phyloP scores from a whole-genome alignment of 2,113 vertebrate genomes.

The Corvus hawaiiensis region DNA sequence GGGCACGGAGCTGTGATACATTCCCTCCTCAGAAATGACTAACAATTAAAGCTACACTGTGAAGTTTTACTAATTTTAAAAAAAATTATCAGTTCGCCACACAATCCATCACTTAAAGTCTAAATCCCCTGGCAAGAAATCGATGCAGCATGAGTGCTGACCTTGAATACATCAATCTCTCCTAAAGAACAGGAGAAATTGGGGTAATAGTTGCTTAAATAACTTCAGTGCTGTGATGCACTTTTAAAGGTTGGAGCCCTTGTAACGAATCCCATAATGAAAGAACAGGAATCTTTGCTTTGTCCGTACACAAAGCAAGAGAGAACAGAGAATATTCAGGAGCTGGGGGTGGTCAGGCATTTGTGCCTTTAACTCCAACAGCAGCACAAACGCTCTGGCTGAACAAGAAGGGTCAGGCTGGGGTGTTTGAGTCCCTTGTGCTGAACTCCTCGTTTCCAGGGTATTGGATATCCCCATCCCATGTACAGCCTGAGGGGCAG shows the following conservation, averaged over 20 bases:
- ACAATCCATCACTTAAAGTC: not conserved
- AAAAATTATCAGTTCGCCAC: not conserved
- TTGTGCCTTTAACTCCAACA: not conserved
- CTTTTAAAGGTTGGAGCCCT: not conserved
- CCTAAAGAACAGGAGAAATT: not conserved
- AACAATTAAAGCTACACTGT: not conserved
- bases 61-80: not conserved
- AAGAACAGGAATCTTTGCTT: not conserved
- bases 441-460: not conserved
- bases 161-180: not conserved
- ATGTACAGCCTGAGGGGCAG: not conserved
- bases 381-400: not conserved
- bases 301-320: not conserved
- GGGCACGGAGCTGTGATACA: not conserved
- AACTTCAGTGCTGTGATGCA: not conserved
- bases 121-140: conserved; percentile 30
- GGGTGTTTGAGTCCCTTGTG: not conserved
- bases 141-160: not conserved
- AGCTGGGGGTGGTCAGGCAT: not conserved
- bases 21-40: not conserved
- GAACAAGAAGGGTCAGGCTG: not conserved
- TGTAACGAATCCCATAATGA: not conserved
- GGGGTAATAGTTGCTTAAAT: not conserved
- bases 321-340: not conserved
- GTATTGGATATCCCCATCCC: not conserved